phyloP scores from a whole-genome alignment of 2,888 invertebrate genomes.

The Chloroclysta siterata region DNA sequence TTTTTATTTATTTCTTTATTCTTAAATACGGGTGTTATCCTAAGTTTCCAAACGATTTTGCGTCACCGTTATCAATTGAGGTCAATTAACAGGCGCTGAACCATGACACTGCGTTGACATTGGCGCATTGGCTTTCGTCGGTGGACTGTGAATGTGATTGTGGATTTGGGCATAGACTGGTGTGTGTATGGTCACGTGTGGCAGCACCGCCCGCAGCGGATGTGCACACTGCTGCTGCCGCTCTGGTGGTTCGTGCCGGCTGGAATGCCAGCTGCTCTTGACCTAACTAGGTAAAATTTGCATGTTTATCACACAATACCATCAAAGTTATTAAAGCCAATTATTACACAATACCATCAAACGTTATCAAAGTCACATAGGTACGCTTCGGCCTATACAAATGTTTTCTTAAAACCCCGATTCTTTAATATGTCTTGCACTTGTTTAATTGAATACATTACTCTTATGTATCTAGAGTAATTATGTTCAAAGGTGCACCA shows the following conservation, averaged over 20 bases:
- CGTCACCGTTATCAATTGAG: constrained; percentile 73
- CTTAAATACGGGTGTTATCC: constrained; percentile 61
- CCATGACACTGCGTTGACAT: constrained; percentile 78
- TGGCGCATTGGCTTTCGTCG: constrained; percentile 58
- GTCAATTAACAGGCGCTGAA: constrained; percentile 69
- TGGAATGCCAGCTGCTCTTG: constrained; percentile 85
- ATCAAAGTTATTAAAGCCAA: no score
- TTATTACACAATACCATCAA: no score
- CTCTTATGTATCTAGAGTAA: neutral
- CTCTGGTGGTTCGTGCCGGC: constrained; percentile 75
- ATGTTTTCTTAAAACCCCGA: no score
- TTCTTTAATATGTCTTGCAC: neutral
- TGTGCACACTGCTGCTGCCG: constrained; percentile 82
- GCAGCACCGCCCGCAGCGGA: constrained; percentile 73
- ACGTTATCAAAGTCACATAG: neutral
- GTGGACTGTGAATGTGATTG: constrained; percentile 72
- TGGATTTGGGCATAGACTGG: constrained; percentile 50
- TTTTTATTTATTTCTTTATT: constrained; percentile 63
- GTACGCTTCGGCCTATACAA: neutral
- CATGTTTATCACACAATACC: constrained; percentile 30
- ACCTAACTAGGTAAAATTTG: constrained; percentile 77
- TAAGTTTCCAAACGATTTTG: constrained; percentile 66
- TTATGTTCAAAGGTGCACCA: neutral
- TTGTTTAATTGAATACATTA: neutral
- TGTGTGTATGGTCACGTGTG: constrained; percentile 59